Evolutionary conservation across 2,888 invertebrate species (phyloP).

Genomic region (Acronicta leporina): DNA sequence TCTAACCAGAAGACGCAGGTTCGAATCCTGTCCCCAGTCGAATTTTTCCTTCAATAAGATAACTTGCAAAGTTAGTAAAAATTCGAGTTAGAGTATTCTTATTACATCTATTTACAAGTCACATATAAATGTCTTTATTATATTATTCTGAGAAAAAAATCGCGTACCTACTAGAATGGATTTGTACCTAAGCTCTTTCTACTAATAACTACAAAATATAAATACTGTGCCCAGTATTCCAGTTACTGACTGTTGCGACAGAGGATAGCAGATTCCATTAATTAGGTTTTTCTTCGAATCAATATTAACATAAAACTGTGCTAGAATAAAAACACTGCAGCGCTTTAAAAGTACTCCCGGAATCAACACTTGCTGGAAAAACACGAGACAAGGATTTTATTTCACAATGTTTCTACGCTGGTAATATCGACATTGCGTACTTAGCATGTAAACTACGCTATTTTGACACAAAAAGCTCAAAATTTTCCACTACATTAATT

Average conservation of each 20-base stretch:
- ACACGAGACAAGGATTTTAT: conserved; percentile 14
- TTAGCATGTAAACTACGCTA: conserved; percentile 37
- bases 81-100: too few relatives aligned
- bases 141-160: background rate
- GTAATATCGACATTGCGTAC: conserved; percentile 36
- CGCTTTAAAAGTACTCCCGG: conserved; percentile 10
- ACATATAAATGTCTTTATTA: too few relatives aligned
- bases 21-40: too few relatives aligned
- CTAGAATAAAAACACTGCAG: conserved; percentile 11
- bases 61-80: too few relatives aligned
- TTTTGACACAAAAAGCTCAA: conserved; percentile 35
- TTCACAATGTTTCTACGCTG: conserved; percentile 13
- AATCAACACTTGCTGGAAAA: conserved; percentile 25
- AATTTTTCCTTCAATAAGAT: too few relatives aligned
- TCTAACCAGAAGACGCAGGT: too few relatives aligned
- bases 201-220: background rate
- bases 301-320: conserved; percentile 23
- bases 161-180: conserved; percentile 13
- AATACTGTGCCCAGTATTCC: conserved; percentile 4
- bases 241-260: conserved; percentile 26
- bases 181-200: too few relatives aligned
- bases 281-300: conserved; percentile 30
- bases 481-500: conserved; percentile 50
- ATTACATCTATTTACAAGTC: too few relatives aligned
- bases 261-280: conserved; percentile 34